phyloP scores from a whole-genome alignment of 2,797 vertebrate species.

The Heterohyrax brucei region DNA sequence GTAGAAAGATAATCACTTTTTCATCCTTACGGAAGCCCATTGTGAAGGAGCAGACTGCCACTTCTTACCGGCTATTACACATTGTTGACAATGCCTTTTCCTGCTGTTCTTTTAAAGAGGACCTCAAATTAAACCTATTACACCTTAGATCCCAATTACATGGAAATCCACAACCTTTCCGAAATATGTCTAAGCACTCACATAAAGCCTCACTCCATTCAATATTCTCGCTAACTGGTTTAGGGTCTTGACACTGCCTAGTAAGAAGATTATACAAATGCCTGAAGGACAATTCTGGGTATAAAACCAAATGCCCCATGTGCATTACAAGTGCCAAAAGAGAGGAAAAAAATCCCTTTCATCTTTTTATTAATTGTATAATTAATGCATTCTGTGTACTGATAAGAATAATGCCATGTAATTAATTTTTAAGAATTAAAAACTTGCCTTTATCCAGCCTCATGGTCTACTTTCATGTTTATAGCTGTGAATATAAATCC shows the following conservation, averaged over 20 bases:
- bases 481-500: constrained; percentile 91
- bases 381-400: constrained; percentile 93
- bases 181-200: constrained; percentile 69
- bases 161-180: constrained; percentile 84
- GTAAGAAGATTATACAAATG: constrained; percentile 91
- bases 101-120: constrained; percentile 75
- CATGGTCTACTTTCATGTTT: constrained; percentile 92
- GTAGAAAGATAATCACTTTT: constrained; percentile 64
- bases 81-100: constrained; percentile 62
- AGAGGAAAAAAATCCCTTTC: constrained; percentile 86
- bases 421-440: constrained; percentile 94
- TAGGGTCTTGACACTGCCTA: constrained; percentile 90
- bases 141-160: constrained; percentile 89
- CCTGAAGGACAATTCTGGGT: constrained; percentile 90
- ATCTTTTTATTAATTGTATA: constrained; percentile 93
- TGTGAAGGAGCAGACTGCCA: neutral
- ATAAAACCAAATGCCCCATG: constrained; percentile 89
- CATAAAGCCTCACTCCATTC: constrained; percentile 87
- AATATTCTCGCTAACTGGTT: constrained; percentile 86
- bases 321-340: constrained; percentile 86
- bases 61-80: constrained; percentile 23
- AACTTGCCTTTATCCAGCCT: constrained; percentile 91
- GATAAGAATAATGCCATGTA: constrained; percentile 94
- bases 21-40: constrained; percentile 60
- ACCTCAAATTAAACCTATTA: constrained; percentile 87